These are phyloP conservation scores for Muricea muricata DNA, from an alignment of 92 coral and sea anemone genomes.

Conservation along the genomic window DNA sequence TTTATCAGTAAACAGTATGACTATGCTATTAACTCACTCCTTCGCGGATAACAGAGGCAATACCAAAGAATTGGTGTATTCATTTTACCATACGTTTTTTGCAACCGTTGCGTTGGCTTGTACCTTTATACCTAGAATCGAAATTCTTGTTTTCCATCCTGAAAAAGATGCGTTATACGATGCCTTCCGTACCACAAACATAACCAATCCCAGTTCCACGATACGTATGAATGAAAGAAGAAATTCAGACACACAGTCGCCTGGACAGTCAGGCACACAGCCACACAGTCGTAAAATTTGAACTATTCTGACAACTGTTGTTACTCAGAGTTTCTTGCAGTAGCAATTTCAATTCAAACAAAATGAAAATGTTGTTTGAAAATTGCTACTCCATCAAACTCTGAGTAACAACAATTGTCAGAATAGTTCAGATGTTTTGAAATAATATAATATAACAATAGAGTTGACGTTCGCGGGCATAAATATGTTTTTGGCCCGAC, in stretches of 20 bases:
- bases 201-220: neutral
- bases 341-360: no score
- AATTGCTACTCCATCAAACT: no score
- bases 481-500: no score
- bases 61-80: neutral
- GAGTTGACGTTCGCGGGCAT: no score
- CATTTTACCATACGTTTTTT: slow-evolving; percentile 10
- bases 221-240: neutral
- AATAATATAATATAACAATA: no score
- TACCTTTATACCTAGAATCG: slow-evolving; percentile 20
- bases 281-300: no score
- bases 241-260: neutral
- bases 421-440: no score
- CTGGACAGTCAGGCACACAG: neutral
- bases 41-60: neutral
- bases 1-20: slow-evolving; percentile 5
- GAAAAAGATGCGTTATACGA: slow-evolving; percentile 27
- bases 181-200: neutral
- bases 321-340: no score
- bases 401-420: no score
- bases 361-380: no score
- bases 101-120: slow-evolving; percentile 24
- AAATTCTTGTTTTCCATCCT: slow-evolving; percentile 31
- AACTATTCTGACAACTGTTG: no score
- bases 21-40: neutral